Evolutionary conservation across 2,113 vertebrate species (phyloP).

Genomic region (Penelope pileata): DNA sequence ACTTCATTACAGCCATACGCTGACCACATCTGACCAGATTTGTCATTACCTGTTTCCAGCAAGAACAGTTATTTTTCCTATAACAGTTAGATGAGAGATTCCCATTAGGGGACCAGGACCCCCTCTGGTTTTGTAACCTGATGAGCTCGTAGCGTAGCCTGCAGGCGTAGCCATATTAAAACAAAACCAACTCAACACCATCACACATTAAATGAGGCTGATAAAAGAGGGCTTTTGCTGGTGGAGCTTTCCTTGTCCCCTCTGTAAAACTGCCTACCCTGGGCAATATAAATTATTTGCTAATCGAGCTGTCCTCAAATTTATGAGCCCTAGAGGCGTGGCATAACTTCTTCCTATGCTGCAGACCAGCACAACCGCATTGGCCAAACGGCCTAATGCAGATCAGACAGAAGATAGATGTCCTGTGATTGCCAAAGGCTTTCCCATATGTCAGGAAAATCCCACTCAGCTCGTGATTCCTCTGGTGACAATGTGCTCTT

Average conservation of each 20-base stretch:
- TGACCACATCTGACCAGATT: neutral
- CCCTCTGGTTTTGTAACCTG: neutral
- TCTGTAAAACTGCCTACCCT: neutral
- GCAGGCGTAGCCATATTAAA: neutral
- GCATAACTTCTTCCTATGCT: neutral
- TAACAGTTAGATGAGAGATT: neutral
- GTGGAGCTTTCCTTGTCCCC: neutral
- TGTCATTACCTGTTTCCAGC: neutral
- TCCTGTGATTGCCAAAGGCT: neutral
- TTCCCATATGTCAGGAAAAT: neutral
- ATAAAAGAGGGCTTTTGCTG: neutral
- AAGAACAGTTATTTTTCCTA: neutral
- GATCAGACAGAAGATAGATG: fast-evolving
- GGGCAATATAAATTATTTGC: neutral
- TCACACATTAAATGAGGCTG: neutral
- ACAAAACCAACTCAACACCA: neutral
- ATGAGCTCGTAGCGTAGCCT: neutral
- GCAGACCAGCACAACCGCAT: fast-evolving
- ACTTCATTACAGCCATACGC: neutral
- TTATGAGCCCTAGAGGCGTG: neutral
- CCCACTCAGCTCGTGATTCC: neutral
- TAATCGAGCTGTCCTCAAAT: neutral
- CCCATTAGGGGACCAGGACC: neutral
- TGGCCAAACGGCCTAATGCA: neutral
- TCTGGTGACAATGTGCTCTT: neutral